These are phyloP conservation scores for Babylonia areolata DNA, from an alignment of 1,140 invertebrate genomes.

Conservation along the genomic window DNA sequence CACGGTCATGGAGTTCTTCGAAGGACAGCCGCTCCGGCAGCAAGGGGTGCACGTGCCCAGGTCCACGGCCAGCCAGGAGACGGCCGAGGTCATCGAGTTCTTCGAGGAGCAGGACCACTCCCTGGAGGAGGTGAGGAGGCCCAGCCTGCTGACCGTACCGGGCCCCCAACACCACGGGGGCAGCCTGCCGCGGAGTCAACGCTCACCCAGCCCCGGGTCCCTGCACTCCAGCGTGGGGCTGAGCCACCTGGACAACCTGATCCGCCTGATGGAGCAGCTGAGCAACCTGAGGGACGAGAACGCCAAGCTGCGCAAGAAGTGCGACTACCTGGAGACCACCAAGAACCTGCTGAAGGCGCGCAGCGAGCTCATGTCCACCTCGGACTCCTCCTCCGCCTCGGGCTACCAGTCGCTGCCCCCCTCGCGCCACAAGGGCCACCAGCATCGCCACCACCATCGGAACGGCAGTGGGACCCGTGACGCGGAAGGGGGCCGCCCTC, in stretches of 20 bases:
- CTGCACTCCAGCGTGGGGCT: slow-evolving; percentile 77
- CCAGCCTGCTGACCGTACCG: slow-evolving; percentile 31
- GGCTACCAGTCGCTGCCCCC: slow-evolving; percentile 59
- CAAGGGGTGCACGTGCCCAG: slow-evolving; percentile 52
- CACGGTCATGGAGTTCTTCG: slow-evolving; percentile 68
- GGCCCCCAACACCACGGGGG: slow-evolving; percentile 40
- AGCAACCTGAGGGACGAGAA: slow-evolving; percentile 84
- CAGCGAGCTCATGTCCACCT: slow-evolving; percentile 55
- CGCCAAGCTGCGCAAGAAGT: slow-evolving; percentile 81
- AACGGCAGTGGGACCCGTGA: slow-evolving; percentile 21
- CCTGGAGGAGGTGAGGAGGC: background rate
- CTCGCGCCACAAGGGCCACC: slow-evolving; percentile 49
- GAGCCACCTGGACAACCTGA: slow-evolving; percentile 86
- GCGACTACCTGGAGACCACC: slow-evolving; percentile 85
- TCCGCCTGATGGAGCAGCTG: slow-evolving; percentile 85
- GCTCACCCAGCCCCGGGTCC: slow-evolving; percentile 66
- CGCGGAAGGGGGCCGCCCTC: slow-evolving; percentile 44
- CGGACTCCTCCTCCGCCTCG: slow-evolving; percentile 39
- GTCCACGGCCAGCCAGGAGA: slow-evolving; percentile 48
- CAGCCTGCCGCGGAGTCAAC: slow-evolving; percentile 44
- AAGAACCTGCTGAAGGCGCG: slow-evolving; percentile 80
- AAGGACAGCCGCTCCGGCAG: slow-evolving; percentile 56
- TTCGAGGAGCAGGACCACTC: slow-evolving; percentile 64
- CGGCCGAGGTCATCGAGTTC: slow-evolving; percentile 65
- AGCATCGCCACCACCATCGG: slow-evolving; percentile 23